These are phyloP conservation scores for Tetragnatha versicolor DNA, from an alignment of 1,140 invertebrate genomes.

Conservation along the genomic window DNA sequence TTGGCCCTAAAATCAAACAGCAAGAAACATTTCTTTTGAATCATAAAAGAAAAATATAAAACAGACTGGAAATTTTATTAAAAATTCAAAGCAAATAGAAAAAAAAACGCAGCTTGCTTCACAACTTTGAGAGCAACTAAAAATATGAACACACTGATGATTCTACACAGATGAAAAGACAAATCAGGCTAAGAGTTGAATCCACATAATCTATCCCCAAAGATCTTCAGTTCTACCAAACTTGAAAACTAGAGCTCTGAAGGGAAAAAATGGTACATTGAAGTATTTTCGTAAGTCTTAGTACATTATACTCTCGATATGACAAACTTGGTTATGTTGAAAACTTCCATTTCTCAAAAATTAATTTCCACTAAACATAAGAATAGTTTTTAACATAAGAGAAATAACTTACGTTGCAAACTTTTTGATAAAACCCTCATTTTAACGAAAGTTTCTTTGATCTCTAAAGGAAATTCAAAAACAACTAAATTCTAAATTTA, in stretches of 20 bases:
- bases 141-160: no score
- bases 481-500: no score
- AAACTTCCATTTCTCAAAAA: not conserved
- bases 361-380: not conserved
- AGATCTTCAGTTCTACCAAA: conserved; percentile 92
- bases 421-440: not conserved
- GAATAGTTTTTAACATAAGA: not conserved
- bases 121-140: no score
- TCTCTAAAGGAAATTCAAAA: no score
- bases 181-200: no score
- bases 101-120: no score
- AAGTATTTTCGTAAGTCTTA: not conserved
- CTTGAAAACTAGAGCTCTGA: conserved; percentile 85
- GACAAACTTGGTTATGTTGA: not conserved
- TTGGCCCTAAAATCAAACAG: no score
- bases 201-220: conserved; percentile 69
- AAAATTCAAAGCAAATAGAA: no score
- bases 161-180: no score
- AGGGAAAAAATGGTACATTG: not conserved
- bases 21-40: no score
- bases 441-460: not conserved
- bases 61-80: no score
- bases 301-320: not conserved
- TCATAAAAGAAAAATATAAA: no score
- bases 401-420: not conserved